Base-by-base conservation (phyloP, 2,113 vertebrate genomes). In the Columba janthina region DNA sequence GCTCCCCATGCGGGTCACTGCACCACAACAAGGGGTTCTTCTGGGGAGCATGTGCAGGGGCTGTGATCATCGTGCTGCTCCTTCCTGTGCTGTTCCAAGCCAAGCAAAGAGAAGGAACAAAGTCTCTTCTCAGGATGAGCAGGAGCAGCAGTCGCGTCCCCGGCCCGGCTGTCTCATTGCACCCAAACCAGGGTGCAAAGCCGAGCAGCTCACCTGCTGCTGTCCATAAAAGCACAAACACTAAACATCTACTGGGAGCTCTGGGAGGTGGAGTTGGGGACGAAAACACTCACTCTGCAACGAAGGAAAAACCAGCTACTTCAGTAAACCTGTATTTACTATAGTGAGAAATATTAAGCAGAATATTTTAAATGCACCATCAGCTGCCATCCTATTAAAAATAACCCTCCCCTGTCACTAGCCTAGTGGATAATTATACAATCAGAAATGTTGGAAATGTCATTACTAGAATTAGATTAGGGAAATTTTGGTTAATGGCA, bases 261-360 rank as follows among this genome's bases (percentile, higher is more conserved):
- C 12, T n/a, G 34, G 70, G 36, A 71, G 22, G 0, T 67, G 20
- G 38, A 60, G 11, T 54, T 48, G 51, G n/a, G 40, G 42, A 87
- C 25, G 28, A 88, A 48, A 81, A 62, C 25, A 28, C 78, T 36
- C 10, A 3, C 42, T 67, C 60, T 92, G 24, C 62, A 48, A 61
- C 56, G n/a, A 60, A 76, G 38, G 40, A n/a, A 81, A 79, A 73
- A 12, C 0, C 21, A 77, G 38, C 26, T 66, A 60, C 32, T 72
- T 66, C 71, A 53, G 57, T 61, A 89, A 95, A 84, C 48, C 36
- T 85, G 0, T 65, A 48, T 92, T 95, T 96, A 89, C 74, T 93
- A 12, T 7, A 56, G 24, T 69, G 26, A 85, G 74, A 83, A 75
- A 93, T 72, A 91, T 61, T 76, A 71, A 88, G 62, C 46, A 76